These are phyloP conservation scores for Umimayanthus chanpuru DNA, from an alignment of 92 coral and sea anemone genomes.

Conservation along the genomic window DNA sequence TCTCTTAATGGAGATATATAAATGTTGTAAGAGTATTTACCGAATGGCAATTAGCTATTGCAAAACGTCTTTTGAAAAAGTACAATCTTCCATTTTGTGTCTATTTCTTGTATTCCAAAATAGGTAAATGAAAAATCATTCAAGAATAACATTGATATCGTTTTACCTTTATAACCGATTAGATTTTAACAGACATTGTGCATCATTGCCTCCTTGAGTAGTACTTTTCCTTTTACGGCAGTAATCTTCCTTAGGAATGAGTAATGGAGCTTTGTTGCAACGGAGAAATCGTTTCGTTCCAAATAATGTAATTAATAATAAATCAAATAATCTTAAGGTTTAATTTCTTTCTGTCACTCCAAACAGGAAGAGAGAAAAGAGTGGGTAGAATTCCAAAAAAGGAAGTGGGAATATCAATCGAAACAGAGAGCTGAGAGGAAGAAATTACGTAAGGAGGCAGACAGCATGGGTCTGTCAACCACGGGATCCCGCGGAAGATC, in stretches of 20 bases:
- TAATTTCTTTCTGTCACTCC: not conserved
- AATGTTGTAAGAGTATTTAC: too few relatives aligned
- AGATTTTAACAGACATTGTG: not conserved
- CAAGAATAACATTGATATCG: too few relatives aligned
- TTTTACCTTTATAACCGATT: not conserved
- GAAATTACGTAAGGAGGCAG: slow-evolving; percentile 82
- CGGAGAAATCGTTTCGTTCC: not conserved
- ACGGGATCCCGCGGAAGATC: slow-evolving; percentile 67
- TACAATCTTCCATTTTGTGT: too few relatives aligned
- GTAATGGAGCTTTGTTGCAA: not conserved
- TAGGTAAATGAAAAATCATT: too few relatives aligned
- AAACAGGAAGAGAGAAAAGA: slow-evolving; percentile 79
- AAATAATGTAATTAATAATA: not conserved
- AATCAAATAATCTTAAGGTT: not conserved
- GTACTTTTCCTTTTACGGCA: not conserved
- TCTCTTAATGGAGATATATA: too few relatives aligned
- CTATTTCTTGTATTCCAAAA: too few relatives aligned
- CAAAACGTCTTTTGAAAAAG: too few relatives aligned
- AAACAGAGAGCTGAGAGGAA: slow-evolving; percentile 91
- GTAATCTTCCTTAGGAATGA: too few relatives aligned
- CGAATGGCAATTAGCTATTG: too few relatives aligned
- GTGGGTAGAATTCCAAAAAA: slow-evolving; percentile 94
- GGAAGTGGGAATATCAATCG: slow-evolving; percentile 96
- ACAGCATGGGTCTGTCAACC: slow-evolving; percentile 72
- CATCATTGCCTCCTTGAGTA: not conserved